phyloP scores from a whole-genome alignment of 2,888 invertebrate genomes.

The Gasteruption jaculator region DNA sequence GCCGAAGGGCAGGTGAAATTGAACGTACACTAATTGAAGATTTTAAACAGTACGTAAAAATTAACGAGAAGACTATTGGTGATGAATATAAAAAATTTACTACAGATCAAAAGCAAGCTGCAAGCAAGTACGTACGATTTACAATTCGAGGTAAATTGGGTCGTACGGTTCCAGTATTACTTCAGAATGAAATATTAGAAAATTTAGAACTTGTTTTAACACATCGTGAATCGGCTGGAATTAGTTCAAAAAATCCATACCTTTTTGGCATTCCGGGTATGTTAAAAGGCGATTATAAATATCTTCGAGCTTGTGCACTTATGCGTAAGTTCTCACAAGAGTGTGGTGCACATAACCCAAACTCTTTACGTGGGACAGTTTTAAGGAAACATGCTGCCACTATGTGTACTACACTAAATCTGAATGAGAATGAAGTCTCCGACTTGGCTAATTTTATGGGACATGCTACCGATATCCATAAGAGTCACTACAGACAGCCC shows the following conservation, averaged over 20 bases:
- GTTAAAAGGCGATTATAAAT: no score
- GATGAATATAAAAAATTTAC: constrained; percentile 10
- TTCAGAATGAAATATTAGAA: constrained; percentile 2
- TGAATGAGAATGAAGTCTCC: neutral
- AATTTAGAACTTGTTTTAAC: constrained; percentile 12
- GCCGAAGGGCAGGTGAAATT: constrained; percentile 21
- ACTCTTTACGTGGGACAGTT: neutral
- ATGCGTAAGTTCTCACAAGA: constrained; percentile 5
- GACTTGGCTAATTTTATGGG: constrained; percentile 1
- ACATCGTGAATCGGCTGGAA: constrained; percentile 9
- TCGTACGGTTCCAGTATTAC: no score
- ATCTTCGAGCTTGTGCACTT: neutral
- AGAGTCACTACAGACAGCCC: constrained; percentile 4
- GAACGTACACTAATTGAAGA: constrained; percentile 16
- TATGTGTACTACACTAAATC: neutral
- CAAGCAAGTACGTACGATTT: constrained; percentile 13
- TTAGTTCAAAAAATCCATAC: no score
- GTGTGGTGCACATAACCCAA: constrained; percentile 3
- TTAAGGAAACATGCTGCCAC: neutral
- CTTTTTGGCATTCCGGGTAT: no score
- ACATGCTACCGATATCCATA: constrained; percentile 2
- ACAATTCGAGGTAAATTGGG: constrained; percentile 13
- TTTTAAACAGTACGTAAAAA: constrained; percentile 10
- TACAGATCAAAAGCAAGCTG: constrained; percentile 3
- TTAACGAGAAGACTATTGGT: constrained; percentile 12